Evolutionary conservation across 2,888 invertebrate species (phyloP).

Genomic region (Ophonus ardosiacus): DNA sequence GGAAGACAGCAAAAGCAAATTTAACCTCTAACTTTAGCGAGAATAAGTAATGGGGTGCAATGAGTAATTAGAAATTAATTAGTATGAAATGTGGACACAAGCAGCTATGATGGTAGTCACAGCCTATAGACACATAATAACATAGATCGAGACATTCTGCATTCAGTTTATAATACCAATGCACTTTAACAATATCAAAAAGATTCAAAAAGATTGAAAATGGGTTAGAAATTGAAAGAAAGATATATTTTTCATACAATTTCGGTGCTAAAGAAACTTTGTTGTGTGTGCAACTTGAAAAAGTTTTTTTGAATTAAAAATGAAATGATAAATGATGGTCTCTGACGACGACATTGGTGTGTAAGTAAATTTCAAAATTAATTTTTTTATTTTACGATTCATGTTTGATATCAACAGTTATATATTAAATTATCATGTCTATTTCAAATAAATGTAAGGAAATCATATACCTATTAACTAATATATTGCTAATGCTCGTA

Average conservation of each 20-base stretch:
- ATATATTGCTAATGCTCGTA: too few relatives aligned
- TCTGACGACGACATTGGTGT: too few relatives aligned
- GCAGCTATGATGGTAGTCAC: conserved; percentile 63
- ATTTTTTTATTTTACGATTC: too few relatives aligned
- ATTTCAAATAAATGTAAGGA: too few relatives aligned
- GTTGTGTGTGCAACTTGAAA: background rate
- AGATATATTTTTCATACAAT: background rate
- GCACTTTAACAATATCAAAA: conserved; percentile 29
- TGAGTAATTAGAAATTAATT: conserved; percentile 33
- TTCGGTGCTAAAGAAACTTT: background rate
- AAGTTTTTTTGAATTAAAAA: background rate
- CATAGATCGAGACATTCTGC: conserved; percentile 57
- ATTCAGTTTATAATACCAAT: conserved; percentile 50
- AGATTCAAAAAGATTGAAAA: background rate
- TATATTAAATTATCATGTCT: too few relatives aligned
- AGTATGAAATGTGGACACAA: conserved; percentile 58
- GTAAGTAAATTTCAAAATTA: too few relatives aligned
- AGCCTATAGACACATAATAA: conserved; percentile 64
- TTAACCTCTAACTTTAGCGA: conserved; percentile 16
- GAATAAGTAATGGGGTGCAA: conserved; percentile 30
- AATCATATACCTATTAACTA: too few relatives aligned
- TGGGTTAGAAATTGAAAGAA: background rate
- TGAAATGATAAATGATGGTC: too few relatives aligned
- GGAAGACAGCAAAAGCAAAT: conserved; percentile 27
- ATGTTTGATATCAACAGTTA: too few relatives aligned